phyloP scores from a whole-genome alignment of 1,140 invertebrate species.

The Scylla paramamosain region DNA sequence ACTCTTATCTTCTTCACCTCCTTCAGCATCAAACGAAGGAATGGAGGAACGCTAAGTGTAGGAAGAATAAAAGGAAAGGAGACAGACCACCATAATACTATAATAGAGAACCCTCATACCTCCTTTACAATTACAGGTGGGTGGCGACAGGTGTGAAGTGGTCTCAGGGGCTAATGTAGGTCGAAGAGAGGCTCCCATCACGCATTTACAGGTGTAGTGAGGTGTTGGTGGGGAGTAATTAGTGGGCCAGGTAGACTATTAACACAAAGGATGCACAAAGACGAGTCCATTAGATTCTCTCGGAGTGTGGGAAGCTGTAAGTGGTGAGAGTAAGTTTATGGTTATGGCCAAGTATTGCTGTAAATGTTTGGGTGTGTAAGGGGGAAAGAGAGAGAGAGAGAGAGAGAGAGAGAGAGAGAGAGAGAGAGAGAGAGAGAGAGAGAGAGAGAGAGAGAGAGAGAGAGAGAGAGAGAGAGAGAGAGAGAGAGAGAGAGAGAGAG shows the following conservation, averaged over 20 bases:
- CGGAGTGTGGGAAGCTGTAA: neutral
- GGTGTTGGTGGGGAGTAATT: neutral
- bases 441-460: neutral
- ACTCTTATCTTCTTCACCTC: no score
- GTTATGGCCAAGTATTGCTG: neutral
- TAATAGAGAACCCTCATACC: neutral
- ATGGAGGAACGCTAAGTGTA: neutral
- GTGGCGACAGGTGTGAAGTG: neutral
- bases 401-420: neutral
- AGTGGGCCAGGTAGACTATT: conserved; percentile 7
- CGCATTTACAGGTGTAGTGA: conserved; percentile 20
- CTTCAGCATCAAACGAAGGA: no score
- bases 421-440: neutral
- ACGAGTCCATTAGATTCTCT: neutral
- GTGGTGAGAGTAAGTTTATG: neutral
- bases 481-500: neutral
- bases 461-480: neutral
- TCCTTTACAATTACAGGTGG: neutral
- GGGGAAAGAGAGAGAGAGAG: neutral
- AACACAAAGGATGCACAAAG: neutral
- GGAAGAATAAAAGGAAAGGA: neutral
- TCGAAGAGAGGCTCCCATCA: neutral
- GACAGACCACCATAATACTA: neutral
- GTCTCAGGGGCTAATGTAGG: neutral
- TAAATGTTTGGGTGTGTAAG: neutral